phyloP scores from a whole-genome alignment of 2,888 invertebrate species.

The Griposia aprilina region DNA sequence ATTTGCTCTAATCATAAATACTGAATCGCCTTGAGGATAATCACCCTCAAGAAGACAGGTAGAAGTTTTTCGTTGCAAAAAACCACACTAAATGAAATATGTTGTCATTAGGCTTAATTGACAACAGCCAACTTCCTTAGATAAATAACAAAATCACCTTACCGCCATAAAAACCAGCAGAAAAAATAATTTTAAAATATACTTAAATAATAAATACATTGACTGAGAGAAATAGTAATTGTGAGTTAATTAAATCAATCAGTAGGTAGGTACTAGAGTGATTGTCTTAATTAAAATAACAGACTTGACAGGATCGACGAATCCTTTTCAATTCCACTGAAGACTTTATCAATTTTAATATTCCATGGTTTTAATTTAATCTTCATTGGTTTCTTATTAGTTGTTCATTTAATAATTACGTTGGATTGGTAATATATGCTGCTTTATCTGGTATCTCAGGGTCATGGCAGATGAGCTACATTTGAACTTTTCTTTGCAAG shows the following conservation, averaged over 20 bases:
- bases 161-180: neutral
- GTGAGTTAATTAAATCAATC: conserved; percentile 6
- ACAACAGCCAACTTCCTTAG: too few relatives aligned
- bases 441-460: too few relatives aligned
- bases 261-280: neutral
- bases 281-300: conserved; percentile 1
- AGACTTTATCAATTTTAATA: conserved; percentile 4
- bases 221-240: neutral
- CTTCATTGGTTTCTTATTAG: neutral
- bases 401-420: neutral
- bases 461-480: too few relatives aligned
- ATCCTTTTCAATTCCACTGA: conserved; percentile 8
- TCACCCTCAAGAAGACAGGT: too few relatives aligned
- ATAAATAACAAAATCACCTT: neutral
- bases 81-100: too few relatives aligned
- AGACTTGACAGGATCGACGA: conserved; percentile 9
- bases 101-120: too few relatives aligned
- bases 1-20: too few relatives aligned
- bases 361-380: conserved; percentile 7
- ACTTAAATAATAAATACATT: neutral
- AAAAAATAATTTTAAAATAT: neutral
- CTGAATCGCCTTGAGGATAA: too few relatives aligned
- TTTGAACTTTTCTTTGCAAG: too few relatives aligned
- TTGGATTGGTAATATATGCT: too few relatives aligned
- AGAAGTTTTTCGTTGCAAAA: too few relatives aligned